Base-by-base conservation (phyloP, 2,113 vertebrate genomes). In the Rafetus swinhoei region DNA sequence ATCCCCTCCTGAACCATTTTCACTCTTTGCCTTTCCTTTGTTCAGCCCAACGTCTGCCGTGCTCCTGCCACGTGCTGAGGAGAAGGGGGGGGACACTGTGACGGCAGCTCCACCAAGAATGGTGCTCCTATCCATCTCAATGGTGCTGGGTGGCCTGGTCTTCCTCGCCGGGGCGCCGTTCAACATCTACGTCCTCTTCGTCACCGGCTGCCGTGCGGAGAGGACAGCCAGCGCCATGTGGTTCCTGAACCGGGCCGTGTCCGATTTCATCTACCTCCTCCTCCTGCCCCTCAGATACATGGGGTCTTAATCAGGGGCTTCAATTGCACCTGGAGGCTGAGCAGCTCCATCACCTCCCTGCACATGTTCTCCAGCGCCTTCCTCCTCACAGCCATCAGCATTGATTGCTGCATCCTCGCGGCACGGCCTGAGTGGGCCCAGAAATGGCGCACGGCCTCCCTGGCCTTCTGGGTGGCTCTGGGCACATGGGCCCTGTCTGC, bases 111-210 rank as follows among this genome's bases (percentile, higher is more conserved):
- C 22, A 22, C 22, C 9, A 3, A 59, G 22, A 59, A 59, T 59
- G 57, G 21, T 8, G 15, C 22, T 39, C 39, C 39, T 59, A 19
- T 24, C 21, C 22, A 97, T 97, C 93, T 98, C 94, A 39, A 39
- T 98, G 54, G 95, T 98, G 4, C 93, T 98, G 60, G 98, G 98
- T 96, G 97, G 92, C 85, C 90, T 99, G 94, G 98, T 98, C 77
- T 98, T 98, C 85, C 90, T 98, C 45, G 97, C 98, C 9, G 98
- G 98, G 39, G 98, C 98, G 19, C 92, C 97, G 1, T 98, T 98
- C 6, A 99, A 99, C 19, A 98, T 98, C 72, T 96, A 98, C 84
- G 98, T 98, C 65, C 98, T 99, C 96, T 99, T 98, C 98, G 98
- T 99, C 86, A 97, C 96, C 1, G 98, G 98, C 50, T 98, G 98